These are phyloP conservation scores for Coluber constrictor DNA, from an alignment of 2,797 vertebrate species.

Conservation along the genomic window DNA sequence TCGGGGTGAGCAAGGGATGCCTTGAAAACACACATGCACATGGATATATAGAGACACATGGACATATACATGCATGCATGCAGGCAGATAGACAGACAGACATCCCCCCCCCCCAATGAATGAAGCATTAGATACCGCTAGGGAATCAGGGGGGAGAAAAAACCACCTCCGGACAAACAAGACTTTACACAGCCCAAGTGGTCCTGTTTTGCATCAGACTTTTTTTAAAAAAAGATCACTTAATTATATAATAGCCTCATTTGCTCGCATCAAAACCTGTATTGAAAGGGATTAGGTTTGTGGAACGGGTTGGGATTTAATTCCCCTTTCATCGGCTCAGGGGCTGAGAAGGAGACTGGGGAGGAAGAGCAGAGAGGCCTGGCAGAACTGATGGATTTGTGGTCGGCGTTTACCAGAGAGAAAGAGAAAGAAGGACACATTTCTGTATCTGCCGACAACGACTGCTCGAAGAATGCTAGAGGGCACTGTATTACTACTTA, in stretches of 20 bases:
- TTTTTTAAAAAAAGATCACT: background rate
- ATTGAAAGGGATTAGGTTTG: fast-evolving
- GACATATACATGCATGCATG: too few species aligned
- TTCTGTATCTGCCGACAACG: background rate
- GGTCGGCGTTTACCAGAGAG: background rate
- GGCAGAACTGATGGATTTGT: background rate
- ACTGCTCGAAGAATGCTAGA: background rate
- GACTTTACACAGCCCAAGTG: fast-evolving
- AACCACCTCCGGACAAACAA: background rate
- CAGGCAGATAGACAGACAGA: too few species aligned
- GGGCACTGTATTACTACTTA: background rate
- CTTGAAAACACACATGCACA: background rate
- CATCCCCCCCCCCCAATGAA: background rate
- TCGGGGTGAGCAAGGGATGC: fast-evolving
- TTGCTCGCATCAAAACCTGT: fast-evolving
- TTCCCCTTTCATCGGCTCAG: background rate
- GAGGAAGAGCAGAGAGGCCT: background rate
- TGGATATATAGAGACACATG: background rate
- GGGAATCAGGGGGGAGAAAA: background rate
- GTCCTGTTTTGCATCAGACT: background rate
- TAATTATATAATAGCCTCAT: fast-evolving
- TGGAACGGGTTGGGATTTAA: background rate
- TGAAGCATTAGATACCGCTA: constrained; percentile 18
- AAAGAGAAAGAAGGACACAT: background rate
- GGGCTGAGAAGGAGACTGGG: background rate